Evolutionary conservation across 2,888 invertebrate genomes (phyloP), one percentile per base, ranked within the genome.

Genomic region (Entomobrya proxima): DNA sequence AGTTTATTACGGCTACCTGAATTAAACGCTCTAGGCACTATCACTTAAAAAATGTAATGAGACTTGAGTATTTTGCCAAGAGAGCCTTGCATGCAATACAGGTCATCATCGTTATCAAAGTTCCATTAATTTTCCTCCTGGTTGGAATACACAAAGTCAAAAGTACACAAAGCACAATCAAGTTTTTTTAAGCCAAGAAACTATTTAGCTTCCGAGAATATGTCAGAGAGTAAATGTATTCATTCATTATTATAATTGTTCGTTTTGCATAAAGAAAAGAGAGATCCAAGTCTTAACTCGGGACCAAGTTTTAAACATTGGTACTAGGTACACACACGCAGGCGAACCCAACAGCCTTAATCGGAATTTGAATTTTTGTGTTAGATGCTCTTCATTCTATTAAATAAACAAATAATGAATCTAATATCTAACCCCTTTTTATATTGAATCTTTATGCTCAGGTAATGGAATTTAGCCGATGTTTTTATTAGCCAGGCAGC

Each of bases 1-100:
- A 24, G 30, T 30, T 58, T 32, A 64, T 15, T 64, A 7, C 32
- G 32, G 21, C 64, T 64, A 64, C 64, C 64, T 35, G 64, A 64
- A 35, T 64, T 64, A 6, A 64, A n/a, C 37, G 64, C 64, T 64
- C n/a, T 35, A 24, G 64, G 64, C 64, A 64, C 5, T 35, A 30
- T 24, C 30, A 30, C 30, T 3, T 58, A 30, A 35, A 64, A 52
- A 52, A 18, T 52, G 52, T 52, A 18, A 35, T 64, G 64, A 18
- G 35, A 64, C 35, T 64, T 18, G n/a, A 52, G 7, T n/a, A 55
- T 44, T 5, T 9, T 9, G 15, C 44, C 44, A 44, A 15, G 13
- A 47, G 3, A 3, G 27, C 24, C 27, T 55, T 27, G 55, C 55
- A 55, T 55, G 55, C 55, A 55, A 55, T 55, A 11, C 44, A n/a